Evolutionary conservation across 2,888 invertebrate species (phyloP).

Genomic region (Drosophila rubida): DNA sequence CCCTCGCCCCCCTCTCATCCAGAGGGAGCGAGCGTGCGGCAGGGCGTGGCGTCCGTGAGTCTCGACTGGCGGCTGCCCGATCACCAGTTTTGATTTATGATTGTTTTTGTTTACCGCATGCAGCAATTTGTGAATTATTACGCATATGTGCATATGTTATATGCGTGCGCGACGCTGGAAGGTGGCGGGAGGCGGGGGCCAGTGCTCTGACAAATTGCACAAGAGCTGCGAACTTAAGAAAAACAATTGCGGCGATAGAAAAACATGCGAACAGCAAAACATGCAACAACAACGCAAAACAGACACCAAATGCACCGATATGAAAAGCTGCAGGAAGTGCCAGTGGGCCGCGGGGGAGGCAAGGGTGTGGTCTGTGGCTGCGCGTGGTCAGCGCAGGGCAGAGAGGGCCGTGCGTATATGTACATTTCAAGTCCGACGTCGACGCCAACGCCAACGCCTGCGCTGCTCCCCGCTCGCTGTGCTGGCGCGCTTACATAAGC

Average conservation of each 20-base stretch:
- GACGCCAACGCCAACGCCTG: background rate
- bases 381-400: background rate
- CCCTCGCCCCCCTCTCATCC: too few relatives aligned
- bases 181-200: background rate
- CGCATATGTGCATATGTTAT: slow-evolving; percentile 50
- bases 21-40: too few relatives aligned
- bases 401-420: slow-evolving; percentile 60
- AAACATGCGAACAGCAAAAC: slow-evolving; percentile 62
- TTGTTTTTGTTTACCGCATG: slow-evolving; percentile 74
- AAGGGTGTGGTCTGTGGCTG: too few relatives aligned
- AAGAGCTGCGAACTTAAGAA: slow-evolving; percentile 73
- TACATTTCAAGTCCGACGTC: slow-evolving; percentile 32
- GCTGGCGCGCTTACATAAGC: slow-evolving; percentile 66
- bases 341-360: background rate
- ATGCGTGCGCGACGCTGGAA: slow-evolving; percentile 7
- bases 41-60: slow-evolving; percentile 66
- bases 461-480: slow-evolving; percentile 19
- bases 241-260: slow-evolving; percentile 74
- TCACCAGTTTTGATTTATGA: slow-evolving; percentile 66
- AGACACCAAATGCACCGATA: slow-evolving; percentile 39
- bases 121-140: slow-evolving; percentile 71
- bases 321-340: slow-evolving; percentile 62
- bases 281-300: slow-evolving; percentile 36
- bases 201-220: slow-evolving; percentile 66
- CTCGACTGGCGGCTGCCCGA: slow-evolving; percentile 32